Conservation (phyloP, 1,140 invertebrate genomes). For the Drosophila sp. region DNA sequence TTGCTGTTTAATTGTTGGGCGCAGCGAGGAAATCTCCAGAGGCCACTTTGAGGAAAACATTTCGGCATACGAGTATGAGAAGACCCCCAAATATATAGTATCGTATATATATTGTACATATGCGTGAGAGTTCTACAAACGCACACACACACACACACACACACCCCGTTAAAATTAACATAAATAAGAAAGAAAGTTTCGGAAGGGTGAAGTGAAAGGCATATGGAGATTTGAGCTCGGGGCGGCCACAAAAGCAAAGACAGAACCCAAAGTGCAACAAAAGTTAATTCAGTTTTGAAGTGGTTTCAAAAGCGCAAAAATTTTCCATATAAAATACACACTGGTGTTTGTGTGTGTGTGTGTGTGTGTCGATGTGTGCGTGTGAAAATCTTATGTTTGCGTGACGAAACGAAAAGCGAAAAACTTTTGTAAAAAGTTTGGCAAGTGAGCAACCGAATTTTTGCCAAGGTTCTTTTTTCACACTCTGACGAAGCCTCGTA, state of each 20-base stretch:
- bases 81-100: no score
- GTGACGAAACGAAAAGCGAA: conserved; percentile 41
- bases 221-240: conserved; percentile 54
- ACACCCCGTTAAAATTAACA: conserved; percentile 51
- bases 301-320: conserved; percentile 65
- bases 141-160: neutral
- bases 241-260: conserved; percentile 35
- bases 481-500: neutral
- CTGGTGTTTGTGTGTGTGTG: neutral
- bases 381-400: conserved; percentile 54
- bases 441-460: conserved; percentile 32
- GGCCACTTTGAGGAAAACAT: conserved; percentile 3
- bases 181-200: conserved; percentile 29
- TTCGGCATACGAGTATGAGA: neutral
- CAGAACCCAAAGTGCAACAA: conserved; percentile 69
- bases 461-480: conserved; percentile 15
- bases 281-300: conserved; percentile 78
- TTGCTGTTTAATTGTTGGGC: conserved; percentile 30
- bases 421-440: conserved; percentile 63
- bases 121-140: neutral
- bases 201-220: neutral
- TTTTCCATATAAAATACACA: conserved; percentile 36
- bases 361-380: conserved; percentile 23
- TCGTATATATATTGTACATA: neutral
- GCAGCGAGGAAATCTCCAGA: neutral